Evolutionary conservation across 2,797 vertebrate species (phyloP).

Genomic region (Nothura maculosa): DNA sequence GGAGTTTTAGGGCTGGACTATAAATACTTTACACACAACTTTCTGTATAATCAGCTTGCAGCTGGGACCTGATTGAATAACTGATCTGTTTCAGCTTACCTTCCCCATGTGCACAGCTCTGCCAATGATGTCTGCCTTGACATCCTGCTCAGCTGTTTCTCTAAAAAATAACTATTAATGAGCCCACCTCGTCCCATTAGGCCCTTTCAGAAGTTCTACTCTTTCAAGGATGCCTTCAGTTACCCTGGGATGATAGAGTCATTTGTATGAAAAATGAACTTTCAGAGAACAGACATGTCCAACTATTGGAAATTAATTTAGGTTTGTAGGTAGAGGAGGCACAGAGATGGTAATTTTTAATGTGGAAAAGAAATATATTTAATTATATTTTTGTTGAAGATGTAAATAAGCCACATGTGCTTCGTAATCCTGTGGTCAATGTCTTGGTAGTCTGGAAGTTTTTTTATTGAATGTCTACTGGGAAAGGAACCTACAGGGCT

Average conservation of each 20-base stretch:
- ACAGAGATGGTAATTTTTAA: constrained; percentile 6
- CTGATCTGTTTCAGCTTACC: constrained; percentile 57
- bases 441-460: neutral
- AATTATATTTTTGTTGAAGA: neutral
- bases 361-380: neutral
- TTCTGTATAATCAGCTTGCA: constrained; percentile 7
- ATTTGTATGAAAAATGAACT: neutral
- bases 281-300: neutral
- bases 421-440: neutral
- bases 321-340: neutral
- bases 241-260: neutral
- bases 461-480: neutral
- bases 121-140: constrained; percentile 37
- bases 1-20: constrained; percentile 17
- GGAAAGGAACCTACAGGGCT: neutral
- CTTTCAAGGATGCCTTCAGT: constrained; percentile 20
- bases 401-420: neutral
- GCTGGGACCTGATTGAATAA: constrained; percentile 42
- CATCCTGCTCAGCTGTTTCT: constrained; percentile 57
- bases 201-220: constrained; percentile 14
- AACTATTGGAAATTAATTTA: constrained; percentile 10
- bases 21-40: constrained; percentile 47
- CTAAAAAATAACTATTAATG: constrained; percentile 38
- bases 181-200: neutral
- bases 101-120: constrained; percentile 42